Evolutionary conservation across 1,140 invertebrate genomes (phyloP).

Genomic region (Bemisia tabaci): DNA sequence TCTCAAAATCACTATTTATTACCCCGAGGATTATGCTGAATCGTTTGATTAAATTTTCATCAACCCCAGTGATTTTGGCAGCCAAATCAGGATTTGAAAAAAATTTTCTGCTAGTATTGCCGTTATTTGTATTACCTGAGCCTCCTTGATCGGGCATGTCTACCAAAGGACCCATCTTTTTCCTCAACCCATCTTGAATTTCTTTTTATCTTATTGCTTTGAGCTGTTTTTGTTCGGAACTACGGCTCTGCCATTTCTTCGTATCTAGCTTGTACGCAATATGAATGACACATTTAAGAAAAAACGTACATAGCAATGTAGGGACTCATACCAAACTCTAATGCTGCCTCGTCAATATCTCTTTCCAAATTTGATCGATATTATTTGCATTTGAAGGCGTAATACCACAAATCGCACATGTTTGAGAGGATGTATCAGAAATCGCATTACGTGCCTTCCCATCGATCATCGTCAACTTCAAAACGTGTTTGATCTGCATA

Average conservation of each 20-base stretch:
- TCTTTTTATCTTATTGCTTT: constrained; percentile 10
- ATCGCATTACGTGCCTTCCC: constrained; percentile 2
- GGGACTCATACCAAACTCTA: constrained; percentile 9
- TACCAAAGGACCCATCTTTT: constrained; percentile 9
- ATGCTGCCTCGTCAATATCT: constrained; percentile 1
- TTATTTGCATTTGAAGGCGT: constrained; percentile 14
- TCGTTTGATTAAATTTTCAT: not conserved
- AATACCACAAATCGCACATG: constrained; percentile 11
- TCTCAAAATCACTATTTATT: not conserved
- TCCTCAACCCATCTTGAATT: constrained; percentile 11
- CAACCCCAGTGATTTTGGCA: not conserved
- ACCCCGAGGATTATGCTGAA: not conserved
- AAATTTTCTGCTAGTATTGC: not conserved
- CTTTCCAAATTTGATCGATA: not conserved
- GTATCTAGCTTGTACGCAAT: constrained; percentile 8
- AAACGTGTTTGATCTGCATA: not conserved
- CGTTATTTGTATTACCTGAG: not conserved
- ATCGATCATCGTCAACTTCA: constrained; percentile 2
- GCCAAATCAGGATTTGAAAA: not conserved
- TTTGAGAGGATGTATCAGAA: constrained; percentile 6
- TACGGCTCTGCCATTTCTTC: constrained; percentile 12
- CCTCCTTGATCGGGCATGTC: not conserved
- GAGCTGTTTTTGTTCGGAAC: constrained; percentile 10
- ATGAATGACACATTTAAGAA: constrained; percentile 11
- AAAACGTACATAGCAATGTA: constrained; percentile 14